Conservation (phyloP, 2,797 vertebrate genomes). For the Sebastes paucispinis region DNA sequence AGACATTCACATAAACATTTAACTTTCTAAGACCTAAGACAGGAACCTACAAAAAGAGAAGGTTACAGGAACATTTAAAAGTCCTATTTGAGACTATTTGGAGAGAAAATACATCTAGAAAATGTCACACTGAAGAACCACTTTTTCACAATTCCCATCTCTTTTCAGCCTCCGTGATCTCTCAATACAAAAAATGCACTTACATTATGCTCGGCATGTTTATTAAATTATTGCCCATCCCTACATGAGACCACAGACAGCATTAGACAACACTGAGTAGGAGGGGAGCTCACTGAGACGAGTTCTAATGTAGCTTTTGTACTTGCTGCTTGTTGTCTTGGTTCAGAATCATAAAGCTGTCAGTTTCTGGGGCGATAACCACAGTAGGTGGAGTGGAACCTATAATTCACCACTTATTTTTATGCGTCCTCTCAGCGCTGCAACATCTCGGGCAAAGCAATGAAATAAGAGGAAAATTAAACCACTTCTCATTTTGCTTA, state of each 20-base stretch:
- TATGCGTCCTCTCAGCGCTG: conserved; percentile 11
- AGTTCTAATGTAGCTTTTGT: conserved; percentile 12
- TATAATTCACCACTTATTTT: conserved; percentile 19
- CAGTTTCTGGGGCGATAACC: neutral
- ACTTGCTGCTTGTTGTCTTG: conserved; percentile 23
- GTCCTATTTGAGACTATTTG: neutral
- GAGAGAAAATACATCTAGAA: neutral
- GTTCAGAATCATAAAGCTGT: conserved; percentile 4
- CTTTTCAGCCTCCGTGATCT: neutral
- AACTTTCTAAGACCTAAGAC: neutral
- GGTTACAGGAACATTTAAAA: neutral
- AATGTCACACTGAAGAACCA: neutral
- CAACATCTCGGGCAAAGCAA: conserved; percentile 13
- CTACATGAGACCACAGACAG: neutral
- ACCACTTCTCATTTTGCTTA: conserved; percentile 40
- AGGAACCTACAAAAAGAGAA: neutral
- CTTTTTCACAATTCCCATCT: neutral
- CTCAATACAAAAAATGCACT: conserved; percentile 11
- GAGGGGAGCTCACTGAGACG: neutral
- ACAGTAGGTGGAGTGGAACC: conserved; percentile 15
- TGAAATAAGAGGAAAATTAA: conserved; percentile 41
- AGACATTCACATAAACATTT: neutral
- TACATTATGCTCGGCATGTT: neutral
- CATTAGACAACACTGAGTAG: conserved; percentile 17
- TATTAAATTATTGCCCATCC: neutral